Conservation (phyloP, 2,797 vertebrate genomes). For the Chrysocyon brachyurus region DNA sequence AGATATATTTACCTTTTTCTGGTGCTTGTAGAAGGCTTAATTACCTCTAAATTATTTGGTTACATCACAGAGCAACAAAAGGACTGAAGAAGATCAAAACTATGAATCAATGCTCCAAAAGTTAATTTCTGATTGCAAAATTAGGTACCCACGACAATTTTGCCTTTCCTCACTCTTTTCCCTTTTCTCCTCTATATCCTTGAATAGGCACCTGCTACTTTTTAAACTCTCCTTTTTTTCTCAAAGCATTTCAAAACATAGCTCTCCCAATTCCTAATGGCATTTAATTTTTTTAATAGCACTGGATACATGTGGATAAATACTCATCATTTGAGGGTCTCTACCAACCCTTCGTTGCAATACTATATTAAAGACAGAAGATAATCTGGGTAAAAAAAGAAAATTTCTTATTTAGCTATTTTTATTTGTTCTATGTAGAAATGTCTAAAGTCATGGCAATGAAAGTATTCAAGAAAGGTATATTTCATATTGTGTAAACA, state of each 20-base stretch:
- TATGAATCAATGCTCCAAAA: constrained; percentile 49
- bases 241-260: constrained; percentile 9
- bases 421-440: neutral
- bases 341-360: neutral
- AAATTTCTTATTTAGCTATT: constrained; percentile 5
- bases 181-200: neutral
- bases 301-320: neutral
- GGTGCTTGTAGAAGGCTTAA: constrained; percentile 6
- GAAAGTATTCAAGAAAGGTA: constrained; percentile 10
- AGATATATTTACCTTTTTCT: constrained; percentile 66
- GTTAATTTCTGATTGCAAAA: constrained; percentile 36
- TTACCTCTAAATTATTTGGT: constrained; percentile 52
- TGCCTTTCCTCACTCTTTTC: neutral
- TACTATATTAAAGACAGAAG: neutral
- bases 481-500: neutral
- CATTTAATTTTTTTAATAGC: constrained; percentile 24
- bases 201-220: neutral
- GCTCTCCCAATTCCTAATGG: constrained; percentile 17
- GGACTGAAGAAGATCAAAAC: neutral
- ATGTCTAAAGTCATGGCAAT: neutral
- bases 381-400: neutral
- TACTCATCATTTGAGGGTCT: neutral
- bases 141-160: neutral
- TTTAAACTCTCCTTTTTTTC: neutral
- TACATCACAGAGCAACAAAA: constrained; percentile 65